Base-by-base conservation (phyloP, 2,888 invertebrate species). In the Drosophila nigritarsus region DNA sequence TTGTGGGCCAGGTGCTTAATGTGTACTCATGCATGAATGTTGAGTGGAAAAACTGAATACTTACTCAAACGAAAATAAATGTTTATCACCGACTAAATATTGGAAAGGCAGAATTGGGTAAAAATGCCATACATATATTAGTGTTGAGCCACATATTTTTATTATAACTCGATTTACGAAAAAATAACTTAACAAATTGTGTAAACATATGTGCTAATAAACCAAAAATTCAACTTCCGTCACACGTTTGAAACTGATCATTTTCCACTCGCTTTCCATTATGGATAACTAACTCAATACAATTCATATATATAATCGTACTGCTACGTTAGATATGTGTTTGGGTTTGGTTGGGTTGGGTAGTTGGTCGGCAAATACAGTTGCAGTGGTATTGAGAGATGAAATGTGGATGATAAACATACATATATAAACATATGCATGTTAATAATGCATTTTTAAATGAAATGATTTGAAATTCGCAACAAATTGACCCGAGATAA, bases 371-470 rank as follows among this genome's bases (percentile, higher is more conserved):
- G 53, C 2, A 20, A 20, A 53, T 24, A 24, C 15, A 34, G 15
- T 15, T 20, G 4, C 5, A n/a, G 5, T 29, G n/a, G n/a, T 13
- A n/a, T 9, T n/a, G 34, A 24, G 7, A 13, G 36, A 18, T n/a
- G 9, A 5, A 11, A 18, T 24, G 2, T n/a, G 29, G 34, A 18
- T 18, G 45, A 24, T 24, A 15, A 45, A 24, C 45, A 45, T 38
- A 38, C 18, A 18, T 18, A 30, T 9, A 32, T 32, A 11, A 3
- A 11, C 32, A 32, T 32, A 36, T 0, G 27, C 27, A 30, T 24
- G 56, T 68, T 36, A 65, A 68, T 68, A 56, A 58, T 56, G 34
- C 36, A 68, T 51, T 45, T 56, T 45, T 27, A 55, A 68, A 65
- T 68, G 45, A 58, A 56, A 20, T 34, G 29, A 67, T 65, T 67